A percentile compares a stretch with the other conserved stretches of the same genome.
phyloP scores from a whole-genome alignment of 2,888 invertebrate genomes.

The Apamea anceps region DNA sequence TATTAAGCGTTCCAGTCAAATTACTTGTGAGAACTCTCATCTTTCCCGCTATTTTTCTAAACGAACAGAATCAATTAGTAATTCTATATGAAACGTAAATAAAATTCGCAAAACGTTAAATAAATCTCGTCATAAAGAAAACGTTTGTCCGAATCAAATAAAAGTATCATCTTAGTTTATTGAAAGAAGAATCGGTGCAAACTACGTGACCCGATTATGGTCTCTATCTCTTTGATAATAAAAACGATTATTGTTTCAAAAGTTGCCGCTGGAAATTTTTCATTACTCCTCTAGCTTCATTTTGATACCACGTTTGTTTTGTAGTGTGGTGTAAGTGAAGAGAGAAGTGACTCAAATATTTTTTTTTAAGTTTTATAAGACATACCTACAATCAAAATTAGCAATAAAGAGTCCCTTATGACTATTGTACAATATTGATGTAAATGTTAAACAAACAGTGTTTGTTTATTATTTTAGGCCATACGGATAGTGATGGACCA shows the following conservation, averaged over 20 bases:
- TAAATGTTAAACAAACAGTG: neutral
- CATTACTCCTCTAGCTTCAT: constrained; percentile 77
- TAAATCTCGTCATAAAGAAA: constrained; percentile 62
- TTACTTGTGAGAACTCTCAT: constrained; percentile 33
- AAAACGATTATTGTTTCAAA: constrained; percentile 68
- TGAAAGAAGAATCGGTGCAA: constrained; percentile 59
- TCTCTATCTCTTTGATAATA: constrained; percentile 56
- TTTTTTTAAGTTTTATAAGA: neutral
- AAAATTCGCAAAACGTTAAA: constrained; percentile 50
- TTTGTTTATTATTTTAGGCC: neutral
- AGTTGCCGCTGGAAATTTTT: constrained; percentile 72
- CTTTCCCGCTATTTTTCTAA: constrained; percentile 28
- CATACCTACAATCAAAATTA: neutral
- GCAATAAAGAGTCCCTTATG: neutral
- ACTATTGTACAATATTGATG: neutral
- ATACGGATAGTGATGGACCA: neutral
- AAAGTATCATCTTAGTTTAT: constrained; percentile 70
- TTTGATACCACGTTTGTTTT: constrained; percentile 79
- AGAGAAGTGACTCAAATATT: constrained; percentile 5
- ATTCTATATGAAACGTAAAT: constrained; percentile 59
- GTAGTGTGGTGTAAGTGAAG: constrained; percentile 67
- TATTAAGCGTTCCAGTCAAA: constrained; percentile 47
- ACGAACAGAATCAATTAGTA: constrained; percentile 62
- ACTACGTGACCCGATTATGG: constrained; percentile 53
- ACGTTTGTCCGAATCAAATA: constrained; percentile 66